Evolutionary conservation across 2,888 invertebrate species (phyloP).

Genomic region (Cerastis leucographa): DNA sequence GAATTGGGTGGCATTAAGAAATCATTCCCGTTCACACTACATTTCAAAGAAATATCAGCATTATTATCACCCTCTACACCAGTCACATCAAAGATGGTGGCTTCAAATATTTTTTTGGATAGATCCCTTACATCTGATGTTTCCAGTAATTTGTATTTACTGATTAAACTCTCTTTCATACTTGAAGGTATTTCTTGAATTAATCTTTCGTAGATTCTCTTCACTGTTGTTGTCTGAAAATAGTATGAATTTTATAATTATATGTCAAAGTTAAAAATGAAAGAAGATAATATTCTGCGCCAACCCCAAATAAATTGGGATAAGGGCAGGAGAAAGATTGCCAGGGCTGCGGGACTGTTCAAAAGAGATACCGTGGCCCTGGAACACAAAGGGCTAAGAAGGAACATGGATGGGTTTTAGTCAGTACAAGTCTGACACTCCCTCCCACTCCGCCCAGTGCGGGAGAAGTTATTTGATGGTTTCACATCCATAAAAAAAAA

Average conservation of each 20-base stretch:
- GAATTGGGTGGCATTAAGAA: slow-evolving; percentile 93
- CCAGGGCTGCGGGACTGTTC: too few relatives aligned
- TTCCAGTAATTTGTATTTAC: slow-evolving; percentile 77
- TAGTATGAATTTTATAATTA: too few relatives aligned
- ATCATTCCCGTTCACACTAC: slow-evolving; percentile 82
- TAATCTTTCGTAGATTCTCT: slow-evolving; percentile 73
- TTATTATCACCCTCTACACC: slow-evolving; percentile 90
- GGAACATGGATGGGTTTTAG: too few relatives aligned
- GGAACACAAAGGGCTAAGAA: too few relatives aligned
- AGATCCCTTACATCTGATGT: slow-evolving; percentile 76
- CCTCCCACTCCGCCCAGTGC: too few relatives aligned
- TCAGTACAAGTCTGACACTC: too few relatives aligned
- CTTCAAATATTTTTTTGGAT: slow-evolving; percentile 78
- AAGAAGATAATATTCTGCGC: background rate
- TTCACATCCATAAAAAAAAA: too few relatives aligned
- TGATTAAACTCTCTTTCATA: slow-evolving; percentile 63
- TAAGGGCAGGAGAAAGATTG: background rate
- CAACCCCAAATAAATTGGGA: background rate
- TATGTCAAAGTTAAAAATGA: background rate
- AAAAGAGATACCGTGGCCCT: too few relatives aligned
- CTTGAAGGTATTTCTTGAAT: slow-evolving; percentile 66
- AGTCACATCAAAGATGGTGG: slow-evolving; percentile 74
- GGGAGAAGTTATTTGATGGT: too few relatives aligned
- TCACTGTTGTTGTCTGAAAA: slow-evolving; percentile 76
- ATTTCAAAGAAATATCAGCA: slow-evolving; percentile 86